phyloP scores from a whole-genome alignment of 2,113 vertebrate species.

The Megaceryle maxima region DNA sequence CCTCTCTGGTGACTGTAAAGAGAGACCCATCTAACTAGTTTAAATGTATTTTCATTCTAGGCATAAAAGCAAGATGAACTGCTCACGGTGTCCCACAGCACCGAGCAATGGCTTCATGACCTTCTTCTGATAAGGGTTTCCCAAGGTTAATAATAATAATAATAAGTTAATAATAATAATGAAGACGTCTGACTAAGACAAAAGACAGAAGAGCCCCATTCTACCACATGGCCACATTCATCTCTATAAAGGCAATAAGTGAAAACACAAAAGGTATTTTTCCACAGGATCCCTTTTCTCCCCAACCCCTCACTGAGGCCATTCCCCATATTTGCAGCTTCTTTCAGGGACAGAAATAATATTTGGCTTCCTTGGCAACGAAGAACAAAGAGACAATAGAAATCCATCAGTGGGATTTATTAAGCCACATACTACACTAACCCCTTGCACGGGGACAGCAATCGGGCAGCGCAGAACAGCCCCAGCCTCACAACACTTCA shows the following conservation, averaged over 20 bases:
- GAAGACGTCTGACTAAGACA: conserved; percentile 28
- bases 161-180: conserved; percentile 32
- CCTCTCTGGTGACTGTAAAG: not conserved
- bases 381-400: conserved; percentile 64
- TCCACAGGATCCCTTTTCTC: not conserved
- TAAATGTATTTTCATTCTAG: not conserved
- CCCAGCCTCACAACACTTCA: not conserved
- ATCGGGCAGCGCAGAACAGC: not conserved
- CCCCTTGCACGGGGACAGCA: not conserved
- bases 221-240: not conserved
- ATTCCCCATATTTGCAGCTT: conserved; percentile 39
- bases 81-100: not conserved
- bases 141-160: conserved; percentile 2
- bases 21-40: not conserved
- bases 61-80: not conserved
- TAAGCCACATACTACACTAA: not conserved
- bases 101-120: not conserved
- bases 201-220: conserved; percentile 4
- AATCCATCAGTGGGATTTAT: conserved; percentile 56
- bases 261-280: conserved; percentile 27
- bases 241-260: not conserved
- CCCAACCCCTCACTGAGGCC: not conserved
- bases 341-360: conserved; percentile 67
- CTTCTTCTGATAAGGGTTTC: not conserved
- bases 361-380: conserved; percentile 62